Evolutionary conservation across 1,140 invertebrate species (phyloP).

Genomic region (Drosophila baimaii): DNA sequence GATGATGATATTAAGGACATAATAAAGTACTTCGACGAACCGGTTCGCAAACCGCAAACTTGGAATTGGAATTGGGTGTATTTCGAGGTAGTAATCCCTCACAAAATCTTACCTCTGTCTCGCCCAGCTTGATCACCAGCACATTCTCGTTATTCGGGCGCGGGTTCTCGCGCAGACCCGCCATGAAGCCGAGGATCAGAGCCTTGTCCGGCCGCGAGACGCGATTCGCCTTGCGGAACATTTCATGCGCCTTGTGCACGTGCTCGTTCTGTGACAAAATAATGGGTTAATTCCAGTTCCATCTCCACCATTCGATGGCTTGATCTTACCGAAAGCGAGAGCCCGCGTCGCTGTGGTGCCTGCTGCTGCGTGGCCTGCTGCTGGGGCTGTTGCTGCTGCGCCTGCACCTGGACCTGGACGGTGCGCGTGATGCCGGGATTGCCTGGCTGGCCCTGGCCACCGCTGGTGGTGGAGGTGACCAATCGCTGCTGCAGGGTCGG

Average conservation of each 20-base stretch:
- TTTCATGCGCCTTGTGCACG: slow-evolving; percentile 98
- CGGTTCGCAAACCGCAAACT: too few species aligned
- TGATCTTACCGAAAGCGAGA: slow-evolving; percentile 91
- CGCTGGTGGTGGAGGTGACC: slow-evolving; percentile 79
- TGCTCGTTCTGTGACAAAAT: slow-evolving; percentile 90
- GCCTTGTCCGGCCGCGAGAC: slow-evolving; percentile 98
- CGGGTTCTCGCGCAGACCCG: slow-evolving; percentile 88
- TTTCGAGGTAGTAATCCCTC: too few species aligned
- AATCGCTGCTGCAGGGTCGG: slow-evolving; percentile 80
- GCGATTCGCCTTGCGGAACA: slow-evolving; percentile 98
- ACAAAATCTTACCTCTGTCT: slow-evolving; percentile 71
- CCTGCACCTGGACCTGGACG: slow-evolving; percentile 82
- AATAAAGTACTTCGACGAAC: too few species aligned
- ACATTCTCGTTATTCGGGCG: slow-evolving; percentile 83
- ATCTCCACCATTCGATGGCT: too few species aligned
- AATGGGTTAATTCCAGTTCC: neutral
- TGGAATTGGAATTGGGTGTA: neutral
- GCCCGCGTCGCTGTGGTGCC: slow-evolving; percentile 87
- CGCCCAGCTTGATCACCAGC: slow-evolving; percentile 82
- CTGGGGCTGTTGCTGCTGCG: slow-evolving; percentile 58
- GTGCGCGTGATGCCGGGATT: slow-evolving; percentile 68
- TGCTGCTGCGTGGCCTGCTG: slow-evolving; percentile 84
- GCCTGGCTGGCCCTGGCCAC: slow-evolving; percentile 64
- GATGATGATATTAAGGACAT: too few species aligned
- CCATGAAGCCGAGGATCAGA: slow-evolving; percentile 98